Evolutionary conservation across 2,113 vertebrate genomes (phyloP), one percentile per base, ranked within the genome.

Genomic region (Oreocharis arfaki): DNA sequence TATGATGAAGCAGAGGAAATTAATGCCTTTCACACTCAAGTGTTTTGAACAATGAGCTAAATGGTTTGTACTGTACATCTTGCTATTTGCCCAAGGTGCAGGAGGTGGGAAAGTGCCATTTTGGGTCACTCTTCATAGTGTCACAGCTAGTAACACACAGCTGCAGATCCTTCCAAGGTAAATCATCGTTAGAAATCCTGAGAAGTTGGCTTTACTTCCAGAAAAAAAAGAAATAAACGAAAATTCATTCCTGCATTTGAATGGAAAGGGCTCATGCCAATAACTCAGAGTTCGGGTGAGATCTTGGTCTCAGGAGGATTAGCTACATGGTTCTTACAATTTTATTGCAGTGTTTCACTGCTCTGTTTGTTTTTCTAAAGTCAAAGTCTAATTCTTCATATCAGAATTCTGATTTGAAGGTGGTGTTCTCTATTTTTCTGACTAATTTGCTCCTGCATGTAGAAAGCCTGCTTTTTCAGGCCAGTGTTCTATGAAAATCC

Each of bases 141-240:
- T 60, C 4, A 8, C 13, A 56, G 24, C 19, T 56, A 21, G 37
- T 47, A 33, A 70, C 21, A 64, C 23, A 56, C 3, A 49, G 26
- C 21, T 2, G 2, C 26, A 64, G 41, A 53, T 52, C 19, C 19
- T 82, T 69, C 32, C 32, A 65, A 56, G 47, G 20, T 47, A 52
- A 5, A 14, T 63, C n/a, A 37, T 37, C 21, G 49, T 13, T 15
- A 39, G 35, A 26, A 39, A 67, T 6, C 4, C 52, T 39, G 22
- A 44, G 46, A 61, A 14, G 9, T 4, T 61, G 7, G 4, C 2
- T 89, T 91, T 73, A 0, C 13, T 67, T 44, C 30, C 30, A 67
- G 14, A 0, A 21, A 50, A 78, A 73, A 69, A 33, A 7, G 1
- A 28, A n/a, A 67, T 5, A 42, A 28, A 20, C 3, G 1, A 4